These are phyloP conservation scores for Rhinoraja longicauda DNA, from an alignment of 2,797 vertebrate genomes.

Conservation along the genomic window DNA sequence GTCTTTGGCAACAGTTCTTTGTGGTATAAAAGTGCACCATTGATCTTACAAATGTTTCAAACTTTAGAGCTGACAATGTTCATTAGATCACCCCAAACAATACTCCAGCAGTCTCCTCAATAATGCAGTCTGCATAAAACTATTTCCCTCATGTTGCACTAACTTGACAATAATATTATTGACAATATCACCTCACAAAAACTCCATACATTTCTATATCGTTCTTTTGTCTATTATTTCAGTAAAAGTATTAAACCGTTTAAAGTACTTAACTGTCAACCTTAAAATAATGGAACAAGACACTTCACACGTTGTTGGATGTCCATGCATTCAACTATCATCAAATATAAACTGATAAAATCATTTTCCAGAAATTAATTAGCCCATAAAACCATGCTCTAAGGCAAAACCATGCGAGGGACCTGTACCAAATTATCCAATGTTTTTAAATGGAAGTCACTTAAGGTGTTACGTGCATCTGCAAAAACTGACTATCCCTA, in stretches of 20 bases:
- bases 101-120: not conserved
- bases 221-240: not conserved
- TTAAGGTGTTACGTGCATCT: no score
- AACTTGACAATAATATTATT: not conserved
- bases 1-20: not conserved
- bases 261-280: not conserved
- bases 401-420: no score
- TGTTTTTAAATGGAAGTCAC: no score
- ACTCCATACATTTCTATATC: not conserved
- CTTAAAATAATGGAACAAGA: not conserved
- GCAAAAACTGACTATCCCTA: no score
- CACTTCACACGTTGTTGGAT: not conserved
- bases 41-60: not conserved
- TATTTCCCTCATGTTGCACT: not conserved
- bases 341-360: not conserved
- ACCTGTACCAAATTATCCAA: no score
- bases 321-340: not conserved
- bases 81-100: not conserved
- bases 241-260: not conserved
- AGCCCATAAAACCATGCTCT: no score
- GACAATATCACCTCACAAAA: not conserved
- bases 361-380: not conserved
- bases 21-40: not conserved
- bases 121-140: not conserved
- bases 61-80: not conserved